These are phyloP conservation scores for Nannoperca obscura DNA, from an alignment of 2,797 vertebrate species.

Conservation along the genomic window DNA sequence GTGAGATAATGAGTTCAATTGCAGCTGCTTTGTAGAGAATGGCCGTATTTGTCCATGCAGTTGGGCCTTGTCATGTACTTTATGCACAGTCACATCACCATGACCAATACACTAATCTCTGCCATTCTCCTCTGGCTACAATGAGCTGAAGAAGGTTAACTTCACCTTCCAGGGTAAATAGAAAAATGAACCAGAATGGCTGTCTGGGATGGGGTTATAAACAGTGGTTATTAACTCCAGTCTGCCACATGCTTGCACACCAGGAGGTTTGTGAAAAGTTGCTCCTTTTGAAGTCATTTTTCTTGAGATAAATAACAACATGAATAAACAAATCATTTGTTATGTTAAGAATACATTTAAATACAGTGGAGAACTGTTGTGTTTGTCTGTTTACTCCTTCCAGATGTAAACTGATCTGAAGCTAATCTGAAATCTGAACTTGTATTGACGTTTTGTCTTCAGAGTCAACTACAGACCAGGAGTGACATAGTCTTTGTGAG, in stretches of 20 bases:
- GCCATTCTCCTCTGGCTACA: slow-evolving; percentile 78
- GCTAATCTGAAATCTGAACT: slow-evolving; percentile 44
- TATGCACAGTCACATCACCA: slow-evolving; percentile 81
- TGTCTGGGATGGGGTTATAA: slow-evolving; percentile 68
- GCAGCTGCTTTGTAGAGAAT: slow-evolving; percentile 33
- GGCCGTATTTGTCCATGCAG: slow-evolving; percentile 51
- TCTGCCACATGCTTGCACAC: slow-evolving; percentile 49
- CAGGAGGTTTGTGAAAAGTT: slow-evolving; percentile 49
- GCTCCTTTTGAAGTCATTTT: slow-evolving; percentile 42
- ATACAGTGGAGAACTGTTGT: slow-evolving; percentile 26
- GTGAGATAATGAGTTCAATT: slow-evolving; percentile 13
- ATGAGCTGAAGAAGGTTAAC: slow-evolving; percentile 81
- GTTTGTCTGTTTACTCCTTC: background rate
- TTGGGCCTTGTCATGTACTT: slow-evolving; percentile 65
- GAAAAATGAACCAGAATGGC: slow-evolving; percentile 74
- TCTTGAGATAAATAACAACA: slow-evolving; percentile 24
- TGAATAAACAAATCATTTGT: slow-evolving; percentile 34
- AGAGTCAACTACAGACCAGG: slow-evolving; percentile 31
- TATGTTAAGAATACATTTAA: slow-evolving; percentile 39
- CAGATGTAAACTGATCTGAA: slow-evolving; percentile 47
- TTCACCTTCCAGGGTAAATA: slow-evolving; percentile 81
- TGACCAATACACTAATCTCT: slow-evolving; percentile 80
- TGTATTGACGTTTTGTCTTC: slow-evolving; percentile 38
- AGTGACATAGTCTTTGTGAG: slow-evolving; percentile 51
- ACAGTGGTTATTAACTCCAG: slow-evolving; percentile 74